These are phyloP conservation scores for Cirrhinus mrigala DNA, from an alignment of 2,797 vertebrate species.

Conservation along the genomic window DNA sequence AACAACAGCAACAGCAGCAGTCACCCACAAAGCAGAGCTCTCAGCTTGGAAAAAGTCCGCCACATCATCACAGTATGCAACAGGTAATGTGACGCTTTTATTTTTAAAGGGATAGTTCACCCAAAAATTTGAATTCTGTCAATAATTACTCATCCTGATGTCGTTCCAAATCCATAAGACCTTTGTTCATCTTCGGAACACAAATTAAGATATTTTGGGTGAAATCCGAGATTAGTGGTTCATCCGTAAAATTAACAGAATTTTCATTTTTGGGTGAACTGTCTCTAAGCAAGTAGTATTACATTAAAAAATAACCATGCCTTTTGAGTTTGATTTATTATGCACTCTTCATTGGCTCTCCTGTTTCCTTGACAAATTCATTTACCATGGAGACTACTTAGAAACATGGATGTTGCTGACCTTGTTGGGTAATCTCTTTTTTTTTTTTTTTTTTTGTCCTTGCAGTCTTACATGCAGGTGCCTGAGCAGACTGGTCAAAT, in stretches of 20 bases:
- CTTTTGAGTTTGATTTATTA: not conserved
- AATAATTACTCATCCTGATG: too few species aligned
- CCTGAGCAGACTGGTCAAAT: slow-evolving; percentile 90
- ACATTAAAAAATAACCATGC: not conserved
- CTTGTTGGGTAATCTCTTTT: not conserved
- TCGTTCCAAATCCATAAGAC: too few species aligned
- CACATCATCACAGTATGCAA: slow-evolving; percentile 90
- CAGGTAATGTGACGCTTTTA: slow-evolving; percentile 79
- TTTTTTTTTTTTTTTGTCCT: slow-evolving; percentile 8
- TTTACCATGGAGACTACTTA: slow-evolving; percentile 27
- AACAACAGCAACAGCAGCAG: slow-evolving; percentile 80
- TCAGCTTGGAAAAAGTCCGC: slow-evolving; percentile 90
- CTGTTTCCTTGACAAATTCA: not conserved
- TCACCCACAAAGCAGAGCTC: slow-evolving; percentile 89
- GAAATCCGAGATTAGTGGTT: too few species aligned
- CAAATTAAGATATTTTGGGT: too few species aligned
- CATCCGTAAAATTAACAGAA: too few species aligned
- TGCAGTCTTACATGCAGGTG: slow-evolving; percentile 86
- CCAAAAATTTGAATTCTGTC: too few species aligned
- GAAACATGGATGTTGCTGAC: not conserved
- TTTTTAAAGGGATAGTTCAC: not conserved
- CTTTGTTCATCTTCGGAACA: too few species aligned
- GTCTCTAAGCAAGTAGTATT: not conserved
- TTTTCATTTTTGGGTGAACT: too few species aligned
- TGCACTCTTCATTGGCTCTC: not conserved